A percentile compares a stretch with the other conserved stretches of the same genome.
These are phyloP conservation scores for Ariolimax columbianus DNA, from an alignment of 2,888 invertebrate genomes.

Conservation along the genomic window DNA sequence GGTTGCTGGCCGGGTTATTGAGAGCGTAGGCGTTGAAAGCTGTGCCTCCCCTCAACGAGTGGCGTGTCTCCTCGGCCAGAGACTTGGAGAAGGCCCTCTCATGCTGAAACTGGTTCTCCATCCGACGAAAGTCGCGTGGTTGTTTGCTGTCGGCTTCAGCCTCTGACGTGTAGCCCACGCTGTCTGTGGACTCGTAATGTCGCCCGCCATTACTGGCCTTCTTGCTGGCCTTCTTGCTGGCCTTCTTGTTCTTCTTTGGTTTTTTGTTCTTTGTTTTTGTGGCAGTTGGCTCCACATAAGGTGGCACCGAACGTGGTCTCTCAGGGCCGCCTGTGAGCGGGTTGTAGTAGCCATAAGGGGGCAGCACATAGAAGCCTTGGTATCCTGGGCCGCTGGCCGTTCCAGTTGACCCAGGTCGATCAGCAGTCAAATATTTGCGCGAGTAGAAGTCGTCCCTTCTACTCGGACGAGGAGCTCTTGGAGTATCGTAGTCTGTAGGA, in stretches of 20 bases:
- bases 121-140: conserved; percentile 67
- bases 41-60: conserved; percentile 51
- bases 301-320: conserved; percentile 62
- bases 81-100: conserved; percentile 63
- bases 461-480: conserved; percentile 55
- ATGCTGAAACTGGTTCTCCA: conserved; percentile 70
- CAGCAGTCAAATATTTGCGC: conserved; percentile 33
- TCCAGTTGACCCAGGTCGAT: conserved; percentile 33
- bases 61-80: conserved; percentile 63
- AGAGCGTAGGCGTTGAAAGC: conserved; percentile 67
- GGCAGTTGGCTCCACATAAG: conserved; percentile 53
- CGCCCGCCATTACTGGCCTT: conserved; percentile 55
- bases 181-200: conserved; percentile 57
- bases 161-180: conserved; percentile 67
- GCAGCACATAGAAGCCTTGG: conserved; percentile 60
- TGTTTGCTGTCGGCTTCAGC: not conserved
- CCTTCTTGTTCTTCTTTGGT: conserved; percentile 59
- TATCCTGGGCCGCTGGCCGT: not conserved
- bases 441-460: conserved; percentile 49
- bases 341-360: conserved; percentile 56
- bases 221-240: conserved; percentile 55
- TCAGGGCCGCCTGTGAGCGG: conserved; percentile 44
- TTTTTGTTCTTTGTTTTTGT: conserved; percentile 51
- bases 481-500: conserved; percentile 68
- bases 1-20: conserved; percentile 57